Evolutionary conservation across 2,888 invertebrate genomes (phyloP).

Genomic region (Rambutsinella grinnellia): DNA sequence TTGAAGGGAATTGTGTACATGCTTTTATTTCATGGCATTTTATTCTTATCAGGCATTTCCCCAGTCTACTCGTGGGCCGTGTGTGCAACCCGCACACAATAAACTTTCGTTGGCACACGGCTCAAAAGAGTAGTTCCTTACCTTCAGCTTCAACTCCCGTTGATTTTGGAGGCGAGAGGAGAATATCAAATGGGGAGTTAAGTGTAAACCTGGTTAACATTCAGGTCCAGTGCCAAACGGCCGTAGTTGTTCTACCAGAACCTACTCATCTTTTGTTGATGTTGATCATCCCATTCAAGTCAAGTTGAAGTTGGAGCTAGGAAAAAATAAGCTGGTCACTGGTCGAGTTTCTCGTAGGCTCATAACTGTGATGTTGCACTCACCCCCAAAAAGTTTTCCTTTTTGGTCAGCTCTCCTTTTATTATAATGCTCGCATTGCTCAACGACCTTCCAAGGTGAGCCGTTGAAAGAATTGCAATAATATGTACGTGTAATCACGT

Average conservation of each 20-base stretch:
- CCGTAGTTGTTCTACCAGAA: conserved; percentile 20
- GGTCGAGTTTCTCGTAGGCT: conserved; percentile 19
- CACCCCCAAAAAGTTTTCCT: conserved; percentile 7
- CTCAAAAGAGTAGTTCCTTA: conserved; percentile 8
- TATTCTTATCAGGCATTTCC: conserved; percentile 25
- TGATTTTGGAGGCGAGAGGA: conserved; percentile 40
- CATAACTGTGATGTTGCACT: too few species aligned
- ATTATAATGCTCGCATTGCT: conserved; percentile 22
- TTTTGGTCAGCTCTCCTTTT: conserved; percentile 1
- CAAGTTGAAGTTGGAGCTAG: conserved; percentile 4
- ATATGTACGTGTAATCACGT: conserved; percentile 34
- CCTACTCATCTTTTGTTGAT: conserved; percentile 14
- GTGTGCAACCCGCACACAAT: conserved; percentile 16
- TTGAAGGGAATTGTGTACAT: conserved; percentile 11
- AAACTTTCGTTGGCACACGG: background rate
- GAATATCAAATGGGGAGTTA: conserved; percentile 42
- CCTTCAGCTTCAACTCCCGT: conserved; percentile 42
- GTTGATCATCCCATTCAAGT: conserved; percentile 10
- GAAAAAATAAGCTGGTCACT: conserved; percentile 12
- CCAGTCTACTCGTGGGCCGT: background rate
- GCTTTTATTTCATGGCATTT: conserved; percentile 22
- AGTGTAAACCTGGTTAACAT: conserved; percentile 50
- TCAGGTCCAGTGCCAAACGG: conserved; percentile 46
- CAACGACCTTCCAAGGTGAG: conserved; percentile 52
- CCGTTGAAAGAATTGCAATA: conserved; percentile 15